Evolutionary conservation across 2,113 vertebrate species (phyloP).

Genomic region (Donacobius atricapilla): DNA sequence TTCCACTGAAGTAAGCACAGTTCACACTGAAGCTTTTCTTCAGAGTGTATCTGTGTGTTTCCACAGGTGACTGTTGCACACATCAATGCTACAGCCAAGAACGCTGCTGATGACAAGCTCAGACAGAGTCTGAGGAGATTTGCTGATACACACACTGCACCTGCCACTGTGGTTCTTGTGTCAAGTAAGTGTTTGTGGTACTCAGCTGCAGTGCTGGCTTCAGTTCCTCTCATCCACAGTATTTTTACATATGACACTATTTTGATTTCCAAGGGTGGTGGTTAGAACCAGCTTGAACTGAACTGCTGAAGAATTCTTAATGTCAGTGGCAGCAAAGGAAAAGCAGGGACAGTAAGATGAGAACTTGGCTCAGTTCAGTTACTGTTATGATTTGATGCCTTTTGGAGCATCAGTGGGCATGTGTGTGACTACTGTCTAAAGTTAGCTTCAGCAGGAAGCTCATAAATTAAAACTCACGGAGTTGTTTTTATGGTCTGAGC

Average conservation of each 20-base stretch:
- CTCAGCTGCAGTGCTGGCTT: neutral
- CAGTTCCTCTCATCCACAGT: neutral
- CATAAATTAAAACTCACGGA: neutral
- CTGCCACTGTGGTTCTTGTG: constrained; percentile 93
- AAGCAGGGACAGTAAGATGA: neutral
- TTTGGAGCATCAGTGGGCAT: neutral
- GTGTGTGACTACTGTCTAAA: neutral
- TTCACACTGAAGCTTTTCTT: neutral
- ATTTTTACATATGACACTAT: fast-evolving
- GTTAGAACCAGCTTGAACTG: neutral
- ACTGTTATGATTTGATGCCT: neutral
- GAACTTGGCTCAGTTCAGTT: neutral
- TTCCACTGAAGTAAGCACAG: neutral
- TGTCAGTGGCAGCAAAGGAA: neutral
- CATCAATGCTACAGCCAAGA: constrained; percentile 98
- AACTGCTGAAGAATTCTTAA: neutral
- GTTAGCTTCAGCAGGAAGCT: neutral
- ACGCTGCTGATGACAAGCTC: constrained; percentile 97
- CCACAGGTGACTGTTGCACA: constrained; percentile 96
- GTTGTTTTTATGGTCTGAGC: neutral
- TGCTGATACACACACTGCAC: constrained; percentile 93
- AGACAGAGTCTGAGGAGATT: constrained; percentile 94
- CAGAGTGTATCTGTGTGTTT: neutral
- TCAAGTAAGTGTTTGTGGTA: constrained; percentile 82
- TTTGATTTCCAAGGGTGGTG: neutral